A percentile compares a stretch with the other conserved stretches of the same genome.
phyloP scores from a whole-genome alignment of 64 coral and sea anemone genomes.

The Porites lutea region DNA sequence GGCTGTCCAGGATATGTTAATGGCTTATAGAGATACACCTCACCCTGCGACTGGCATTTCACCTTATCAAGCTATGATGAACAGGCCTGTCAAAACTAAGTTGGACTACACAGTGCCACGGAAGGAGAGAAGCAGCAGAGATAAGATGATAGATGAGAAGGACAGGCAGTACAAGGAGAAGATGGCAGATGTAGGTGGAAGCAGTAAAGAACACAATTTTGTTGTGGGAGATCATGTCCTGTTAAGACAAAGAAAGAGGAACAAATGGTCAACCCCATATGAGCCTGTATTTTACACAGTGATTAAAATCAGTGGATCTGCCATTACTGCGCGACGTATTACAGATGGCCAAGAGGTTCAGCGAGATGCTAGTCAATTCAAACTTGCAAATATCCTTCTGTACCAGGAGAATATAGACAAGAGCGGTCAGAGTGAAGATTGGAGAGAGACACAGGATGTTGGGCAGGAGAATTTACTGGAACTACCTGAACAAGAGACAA shows the following conservation, averaged over 20 bases:
- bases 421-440: neutral
- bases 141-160: no score
- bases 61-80: constrained; percentile 58
- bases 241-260: constrained; percentile 29
- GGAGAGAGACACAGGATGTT: constrained; percentile 20
- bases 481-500: no score
- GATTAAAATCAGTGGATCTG: constrained; percentile 12
- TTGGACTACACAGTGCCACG: no score
- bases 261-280: constrained; percentile 50
- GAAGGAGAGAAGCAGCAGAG: no score
- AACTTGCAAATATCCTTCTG: constrained; percentile 8
- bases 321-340: neutral
- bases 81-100: constrained; percentile 21
- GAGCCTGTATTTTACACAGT: constrained; percentile 35
- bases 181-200: no score
- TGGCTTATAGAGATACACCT: constrained; percentile 63
- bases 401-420: neutral
- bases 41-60: constrained; percentile 58
- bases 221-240: no score
- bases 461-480: no score
- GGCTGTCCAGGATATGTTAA: no score
- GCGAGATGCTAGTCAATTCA: constrained; percentile 13
- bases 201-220: no score
- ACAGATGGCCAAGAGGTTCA: constrained; percentile 13
- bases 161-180: no score